phyloP scores from a whole-genome alignment of 1,140 invertebrate genomes.

The Frieseomelitta varia region DNA sequence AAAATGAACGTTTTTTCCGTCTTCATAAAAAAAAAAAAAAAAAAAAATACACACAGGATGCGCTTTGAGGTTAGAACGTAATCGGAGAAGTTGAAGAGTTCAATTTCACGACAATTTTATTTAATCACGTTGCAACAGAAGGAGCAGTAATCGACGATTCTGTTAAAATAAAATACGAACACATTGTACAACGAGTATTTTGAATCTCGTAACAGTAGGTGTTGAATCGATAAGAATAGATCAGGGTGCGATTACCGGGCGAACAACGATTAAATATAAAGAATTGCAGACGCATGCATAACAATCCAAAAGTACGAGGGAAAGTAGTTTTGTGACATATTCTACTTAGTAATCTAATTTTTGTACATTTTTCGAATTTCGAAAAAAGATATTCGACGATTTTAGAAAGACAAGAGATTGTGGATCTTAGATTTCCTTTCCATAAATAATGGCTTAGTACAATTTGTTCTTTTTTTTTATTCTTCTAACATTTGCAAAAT shows the following conservation, averaged over 20 bases:
- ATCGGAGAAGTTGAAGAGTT: neutral
- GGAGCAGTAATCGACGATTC: neutral
- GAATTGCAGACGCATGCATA: constrained; percentile 10
- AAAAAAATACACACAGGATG: no score
- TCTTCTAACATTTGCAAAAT: constrained; percentile 26
- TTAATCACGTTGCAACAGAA: constrained; percentile 16
- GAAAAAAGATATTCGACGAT: neutral
- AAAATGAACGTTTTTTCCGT: neutral
- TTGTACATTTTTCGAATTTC: neutral
- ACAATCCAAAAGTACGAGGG: constrained; percentile 26
- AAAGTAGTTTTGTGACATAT: constrained; percentile 4
- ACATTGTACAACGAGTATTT: constrained; percentile 22
- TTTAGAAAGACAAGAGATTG: neutral
- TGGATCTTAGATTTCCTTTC: neutral
- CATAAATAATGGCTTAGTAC: neutral
- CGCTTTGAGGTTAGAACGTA: neutral
- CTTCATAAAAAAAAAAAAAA: neutral
- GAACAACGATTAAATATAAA: constrained; percentile 23
- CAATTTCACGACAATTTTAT: constrained; percentile 33
- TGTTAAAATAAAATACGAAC: constrained; percentile 28
- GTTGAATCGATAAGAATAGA: neutral
- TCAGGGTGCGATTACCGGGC: neutral
- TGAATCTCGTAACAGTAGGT: neutral
- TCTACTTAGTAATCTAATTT: neutral
- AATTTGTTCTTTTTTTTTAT: neutral